Base-by-base conservation (phyloP, 2,888 invertebrate genomes). In the Sicus ferrugineus region DNA sequence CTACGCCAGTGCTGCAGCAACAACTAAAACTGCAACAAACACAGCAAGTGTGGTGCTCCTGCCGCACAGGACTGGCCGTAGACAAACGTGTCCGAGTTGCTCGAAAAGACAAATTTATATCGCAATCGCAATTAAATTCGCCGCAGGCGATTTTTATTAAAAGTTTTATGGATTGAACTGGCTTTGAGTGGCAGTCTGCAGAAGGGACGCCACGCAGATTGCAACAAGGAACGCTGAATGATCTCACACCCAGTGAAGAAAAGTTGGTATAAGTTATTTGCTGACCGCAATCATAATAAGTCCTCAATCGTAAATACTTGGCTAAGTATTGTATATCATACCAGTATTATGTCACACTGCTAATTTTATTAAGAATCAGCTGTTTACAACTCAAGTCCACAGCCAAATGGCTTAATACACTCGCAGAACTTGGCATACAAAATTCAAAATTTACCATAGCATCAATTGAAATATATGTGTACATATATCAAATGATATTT, bases 81-180 rank as follows among this genome's bases (percentile, higher is more conserved):
- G 63, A 70, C 65, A 11, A n/a, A 19, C 26, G 34, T 38, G 30
- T 50, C 26, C 62, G 19, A 61, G 30, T 52, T n/a, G 16, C 31
- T 34, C 72, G 69, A 68, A 75, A 79, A 77, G 78, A 80, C 80
- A 80, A 81, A 80, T 80, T 80, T 79, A 81, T 81, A 79, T 77
- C 76, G 78, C 76, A 79, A 78, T 79, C 75, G 81, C 80, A 81
- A 81, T 81, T 80, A 81, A 80, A 79, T 79, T 81, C 80, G 75
- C 81, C 76, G 77, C 81, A 77, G 81, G 81, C 79, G 79, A 78
- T 78, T 79, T 79, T 76, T 76, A 75, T 76, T 75, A 75, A 77
- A 77, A 74, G 72, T 77, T 73, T 77, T 75, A 77, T 77, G 76
- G 74, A 76, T 77, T 76, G 75, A 74, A 74, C 75, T 74, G 73